Evolutionary conservation across 2,888 invertebrate species (phyloP), one percentile per base, ranked within the genome.

Genomic region (Phengaris alcon): DNA sequence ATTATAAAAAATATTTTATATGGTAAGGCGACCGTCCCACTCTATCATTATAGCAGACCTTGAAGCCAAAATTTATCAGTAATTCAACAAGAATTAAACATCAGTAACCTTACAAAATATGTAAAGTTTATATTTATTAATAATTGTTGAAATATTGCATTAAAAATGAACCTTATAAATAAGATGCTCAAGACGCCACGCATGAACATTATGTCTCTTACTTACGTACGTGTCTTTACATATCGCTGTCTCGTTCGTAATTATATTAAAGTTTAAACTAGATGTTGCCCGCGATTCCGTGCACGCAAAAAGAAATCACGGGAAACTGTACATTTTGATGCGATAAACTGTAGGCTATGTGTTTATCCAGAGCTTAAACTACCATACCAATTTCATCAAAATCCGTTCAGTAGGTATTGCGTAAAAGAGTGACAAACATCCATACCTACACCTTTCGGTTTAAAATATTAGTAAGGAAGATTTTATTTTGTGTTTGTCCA

Each of bases 1-100:
- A 70, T 70, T 70, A 70, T 70, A 70, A 70, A 70, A 48, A 70
- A 70, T 70, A 51, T 52, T 70, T 70, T 51, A 48, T 52, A 22
- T 70, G 70, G 70, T 51, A 70, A 51, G 51, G 70, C 51, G 48
- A 44, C 68, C 44, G 35, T 46, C 46, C 46, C 46, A 46, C 59
- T 59, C 22, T 59, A 22, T 59, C 22, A 59, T 22, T 10, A 59
- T 59, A 59, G 59, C 59, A 59, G 22, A 10, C 59, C 59, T 59
- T 59, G 22, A 59, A 59, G 59, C 59, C 59, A 59, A 15, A 15
- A 10, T 59, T 59, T 10, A 59, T 5, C 59, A 59, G 22, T 22
- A 22, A 22, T 59, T 59, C 22, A 59, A 59, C 22, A 59, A 59
- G 22, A 59, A 59, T 22, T 59, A 59, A 59, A 22, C 59, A 64